Evolutionary conservation across 1,140 invertebrate genomes (phyloP), one percentile per base, ranked within the genome.

Genomic region (Neuroterus valhalla): DNA sequence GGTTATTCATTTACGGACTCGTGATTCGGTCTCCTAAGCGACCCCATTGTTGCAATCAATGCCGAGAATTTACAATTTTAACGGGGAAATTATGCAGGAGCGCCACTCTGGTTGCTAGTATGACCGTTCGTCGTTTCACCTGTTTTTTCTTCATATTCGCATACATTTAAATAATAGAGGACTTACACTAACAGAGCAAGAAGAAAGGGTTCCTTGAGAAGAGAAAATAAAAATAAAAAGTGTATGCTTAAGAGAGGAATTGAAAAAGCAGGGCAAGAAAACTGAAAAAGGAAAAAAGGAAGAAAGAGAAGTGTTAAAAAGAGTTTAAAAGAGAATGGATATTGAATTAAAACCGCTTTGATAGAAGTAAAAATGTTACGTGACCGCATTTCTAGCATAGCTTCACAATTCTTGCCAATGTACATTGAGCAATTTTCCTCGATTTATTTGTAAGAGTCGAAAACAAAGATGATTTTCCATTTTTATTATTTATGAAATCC

Each of bases 11-110:
- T 62, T 62, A 62, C 55, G 14, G 21, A 15, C 26, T 31, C 55
- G 23, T 62, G 55, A 62, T 62, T 62, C 26, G 55, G 26, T 31
- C 55, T 31, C 21, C 31, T 62, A 62, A 55, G 55, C 55, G 55
- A 12, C 23, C 1, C 55, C 23, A 62, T 62, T 62, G 55, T 62
- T 31, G 31, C 55, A 62, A 62, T 62, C 55, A 62, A 12, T 38
- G 55, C 55, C 8, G 12, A 17, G 23, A 38, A 71, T 17, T 15
- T 38, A 38, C 19, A 12, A 70, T 46, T 67, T 67, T 74, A 77
- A 77, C 55, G 38, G 21, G n/a, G 14, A 70, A 74, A 71, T 77
- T 77, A 76, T 77, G 73, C 73, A 68, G 21, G 17, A 11, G 17
- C n/a, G 19, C 11, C 38, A 67, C 52, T 46, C 55, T 62, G 21